Evolutionary conservation across 1,140 invertebrate genomes (phyloP), one percentile per base, ranked within the genome.

Genomic region (Drosophila hydei): DNA sequence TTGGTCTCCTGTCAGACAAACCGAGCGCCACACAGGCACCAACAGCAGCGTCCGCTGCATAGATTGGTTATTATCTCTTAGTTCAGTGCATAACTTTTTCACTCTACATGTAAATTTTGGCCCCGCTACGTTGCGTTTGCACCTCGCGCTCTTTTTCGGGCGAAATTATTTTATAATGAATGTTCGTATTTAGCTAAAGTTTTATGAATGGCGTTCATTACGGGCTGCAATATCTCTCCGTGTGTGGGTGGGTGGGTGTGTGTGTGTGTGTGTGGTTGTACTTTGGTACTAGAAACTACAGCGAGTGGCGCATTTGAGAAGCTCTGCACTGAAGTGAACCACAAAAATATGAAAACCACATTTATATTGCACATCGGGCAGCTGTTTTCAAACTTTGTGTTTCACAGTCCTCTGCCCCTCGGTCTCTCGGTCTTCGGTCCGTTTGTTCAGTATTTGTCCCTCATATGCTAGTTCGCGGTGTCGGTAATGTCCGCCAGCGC

Each of bases 151-250:
- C 45, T 42, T 72, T 73, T 78, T 52, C 61, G 43, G 64, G 19
- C 30, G 47, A 88, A 88, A 88, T 88, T 89, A 88, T 88, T 88
- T 83, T 89, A 89, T 88, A 88, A 88, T 89, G 83, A 79, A 88
- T 88, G 84, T 79, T 79, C 79, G 84, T 88, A 84, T 88, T 88
- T 88, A 79, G 79, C 84, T 54, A 88, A 88, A 89, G 84, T 89
- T 88, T 89, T 84, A 89, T 88, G 83, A 89, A 88, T 88, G 84
- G 79, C 84, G 87, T 87, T 87, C 78, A 87, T 87, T 87, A 87
- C 55, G 60, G 3, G 14, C 40, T 3, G 12, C 33, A 4, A 1
- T 30, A 2, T 51, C 14, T 2, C 21, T 36, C 12, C 2, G 36
- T 25, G 19, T 18, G 43, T 11, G 42, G 0, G 38, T 30, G 14